Evolutionary conservation across 2,113 vertebrate species (phyloP).

Genomic region (Cyrtonyx montezumae): DNA sequence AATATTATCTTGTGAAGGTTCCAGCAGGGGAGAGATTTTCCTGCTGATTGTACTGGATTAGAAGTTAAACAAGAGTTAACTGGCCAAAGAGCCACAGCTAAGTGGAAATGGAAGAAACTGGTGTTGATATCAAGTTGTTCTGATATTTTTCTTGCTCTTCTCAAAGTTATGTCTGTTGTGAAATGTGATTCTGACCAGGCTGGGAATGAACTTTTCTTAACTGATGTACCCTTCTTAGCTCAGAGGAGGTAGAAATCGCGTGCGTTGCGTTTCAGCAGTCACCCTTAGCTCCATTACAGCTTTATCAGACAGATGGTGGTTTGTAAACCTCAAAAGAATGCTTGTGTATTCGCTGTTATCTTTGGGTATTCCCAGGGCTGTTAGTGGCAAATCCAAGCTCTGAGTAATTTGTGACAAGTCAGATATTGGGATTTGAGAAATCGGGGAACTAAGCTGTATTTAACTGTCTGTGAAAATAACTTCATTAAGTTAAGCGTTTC

Average conservation of each 20-base stretch:
- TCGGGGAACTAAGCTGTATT: conserved; percentile 30
- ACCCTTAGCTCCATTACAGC: background rate
- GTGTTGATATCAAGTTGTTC: background rate
- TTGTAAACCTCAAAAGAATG: background rate
- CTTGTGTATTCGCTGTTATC: background rate
- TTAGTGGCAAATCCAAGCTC: background rate
- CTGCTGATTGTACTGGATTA: background rate
- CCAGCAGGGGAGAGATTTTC: background rate
- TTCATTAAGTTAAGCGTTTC: conserved; percentile 31
- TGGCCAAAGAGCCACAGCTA: background rate
- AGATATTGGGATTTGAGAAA: background rate
- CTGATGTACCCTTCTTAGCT: background rate
- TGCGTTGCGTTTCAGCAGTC: background rate
- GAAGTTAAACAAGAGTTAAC: background rate
- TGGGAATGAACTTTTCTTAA: background rate
- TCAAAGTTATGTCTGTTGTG: rapidly evolving
- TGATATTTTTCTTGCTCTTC: background rate
- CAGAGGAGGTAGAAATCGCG: background rate
- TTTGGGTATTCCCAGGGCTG: background rate
- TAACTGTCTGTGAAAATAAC: conserved; percentile 14
- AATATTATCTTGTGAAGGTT: background rate
- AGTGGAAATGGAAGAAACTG: background rate
- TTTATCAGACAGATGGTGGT: background rate
- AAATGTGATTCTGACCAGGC: rapidly evolving
- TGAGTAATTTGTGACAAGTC: background rate